phyloP scores from a whole-genome alignment of 1,140 invertebrate genomes.

The Pteromalus puparum region DNA sequence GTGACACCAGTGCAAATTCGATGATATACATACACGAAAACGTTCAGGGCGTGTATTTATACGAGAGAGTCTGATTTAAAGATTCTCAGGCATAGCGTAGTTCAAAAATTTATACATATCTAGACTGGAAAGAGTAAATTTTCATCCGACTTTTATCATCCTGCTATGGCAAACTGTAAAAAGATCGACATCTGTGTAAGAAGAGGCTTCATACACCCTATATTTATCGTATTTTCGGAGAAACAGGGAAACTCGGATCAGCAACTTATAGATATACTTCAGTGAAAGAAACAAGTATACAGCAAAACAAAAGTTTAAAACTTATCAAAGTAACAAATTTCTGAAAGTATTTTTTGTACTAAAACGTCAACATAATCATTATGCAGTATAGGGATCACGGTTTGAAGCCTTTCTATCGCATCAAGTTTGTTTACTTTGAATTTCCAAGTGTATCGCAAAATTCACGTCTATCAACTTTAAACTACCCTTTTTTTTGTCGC shows the following conservation, averaged over 20 bases:
- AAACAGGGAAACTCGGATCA: slow-evolving; percentile 35
- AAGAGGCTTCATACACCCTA: neutral
- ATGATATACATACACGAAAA: slow-evolving; percentile 18
- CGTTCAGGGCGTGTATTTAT: slow-evolving; percentile 27
- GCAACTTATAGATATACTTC: neutral
- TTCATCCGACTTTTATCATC: slow-evolving; percentile 1
- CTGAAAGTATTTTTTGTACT: slow-evolving; percentile 10
- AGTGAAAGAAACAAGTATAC: neutral
- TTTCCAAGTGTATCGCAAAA: neutral
- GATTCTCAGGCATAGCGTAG: slow-evolving; percentile 22
- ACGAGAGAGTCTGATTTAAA: neutral
- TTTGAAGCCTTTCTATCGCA: neutral
- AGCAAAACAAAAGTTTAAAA: neutral
- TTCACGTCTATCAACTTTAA: neutral
- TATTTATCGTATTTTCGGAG: slow-evolving; percentile 26
- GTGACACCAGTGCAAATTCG: slow-evolving; percentile 39
- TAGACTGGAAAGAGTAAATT: slow-evolving; percentile 21
- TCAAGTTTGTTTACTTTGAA: neutral
- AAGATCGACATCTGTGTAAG: slow-evolving; percentile 7
- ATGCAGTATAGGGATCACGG: neutral
- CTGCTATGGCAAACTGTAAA: neutral
- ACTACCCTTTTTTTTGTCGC: neutral
- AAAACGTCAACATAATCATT: neutral
- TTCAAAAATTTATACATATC: slow-evolving; percentile 51
- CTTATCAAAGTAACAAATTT: slow-evolving; percentile 2